phyloP scores from a whole-genome alignment of 1,140 invertebrate species.

The Sminthurides bifidus region DNA sequence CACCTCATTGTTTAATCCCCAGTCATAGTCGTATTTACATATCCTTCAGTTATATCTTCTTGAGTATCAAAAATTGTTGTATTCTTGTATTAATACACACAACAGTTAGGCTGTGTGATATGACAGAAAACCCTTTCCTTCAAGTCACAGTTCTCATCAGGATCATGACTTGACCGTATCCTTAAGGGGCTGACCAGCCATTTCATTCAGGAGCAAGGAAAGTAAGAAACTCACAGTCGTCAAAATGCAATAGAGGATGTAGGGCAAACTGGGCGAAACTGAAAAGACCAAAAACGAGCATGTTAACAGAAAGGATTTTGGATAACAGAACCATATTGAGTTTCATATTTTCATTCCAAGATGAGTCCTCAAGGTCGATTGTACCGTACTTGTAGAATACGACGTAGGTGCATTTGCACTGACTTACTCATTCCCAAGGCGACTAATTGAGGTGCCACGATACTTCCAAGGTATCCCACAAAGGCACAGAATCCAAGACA shows the following conservation, averaged over 20 bases:
- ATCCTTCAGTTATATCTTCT: no score
- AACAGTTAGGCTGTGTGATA: no score
- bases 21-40: no score
- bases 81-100: no score
- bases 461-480: conserved; percentile 16
- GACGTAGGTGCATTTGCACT: not conserved
- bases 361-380: not conserved
- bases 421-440: conserved; percentile 16
- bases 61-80: no score
- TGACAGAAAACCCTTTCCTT: no score
- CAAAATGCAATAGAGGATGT: conserved; percentile 17
- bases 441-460: conserved; percentile 16
- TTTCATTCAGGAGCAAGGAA: conserved; percentile 20
- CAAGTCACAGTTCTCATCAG: no score
- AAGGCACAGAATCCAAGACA: conserved; percentile 22
- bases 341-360: not conserved
- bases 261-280: conserved; percentile 13
- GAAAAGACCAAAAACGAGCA: not conserved
- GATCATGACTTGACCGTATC: conserved; percentile 16
- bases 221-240: conserved; percentile 12
- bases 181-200: conserved; percentile 14
- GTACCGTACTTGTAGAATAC: not conserved
- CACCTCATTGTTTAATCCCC: no score
- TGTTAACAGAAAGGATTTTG: not conserved
- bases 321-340: not conserved